A percentile compares a stretch with the other conserved stretches of the same genome.
Evolutionary conservation across 2,113 vertebrate species (phyloP).

Genomic region (Scalopus aquaticus): DNA sequence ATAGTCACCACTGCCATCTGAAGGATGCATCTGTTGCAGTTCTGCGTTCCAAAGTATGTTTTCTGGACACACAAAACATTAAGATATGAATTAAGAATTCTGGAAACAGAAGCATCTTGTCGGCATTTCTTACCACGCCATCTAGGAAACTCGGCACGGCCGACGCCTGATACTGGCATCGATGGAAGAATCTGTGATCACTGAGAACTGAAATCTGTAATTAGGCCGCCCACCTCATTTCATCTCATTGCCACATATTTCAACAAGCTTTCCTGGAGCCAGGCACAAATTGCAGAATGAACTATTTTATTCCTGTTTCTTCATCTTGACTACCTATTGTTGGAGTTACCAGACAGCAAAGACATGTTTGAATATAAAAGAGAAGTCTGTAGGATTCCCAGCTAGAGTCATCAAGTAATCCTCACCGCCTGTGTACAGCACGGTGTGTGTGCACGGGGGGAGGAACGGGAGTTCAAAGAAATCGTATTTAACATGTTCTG

Average conservation of each 20-base stretch:
- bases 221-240: background rate
- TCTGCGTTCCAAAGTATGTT: background rate
- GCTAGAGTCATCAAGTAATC: background rate
- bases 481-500: background rate
- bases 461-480: background rate
- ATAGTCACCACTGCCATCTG: background rate
- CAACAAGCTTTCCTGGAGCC: background rate
- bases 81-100: background rate
- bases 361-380: background rate
- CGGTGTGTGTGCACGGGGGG: background rate
- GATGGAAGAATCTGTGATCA: background rate
- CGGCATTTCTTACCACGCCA: background rate
- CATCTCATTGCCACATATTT: background rate
- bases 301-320: background rate
- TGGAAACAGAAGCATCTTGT: background rate
- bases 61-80: background rate
- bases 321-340: background rate
- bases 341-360: background rate
- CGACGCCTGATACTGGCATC: background rate
- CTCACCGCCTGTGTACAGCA: no score
- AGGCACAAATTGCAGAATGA: background rate
- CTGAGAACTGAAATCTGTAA: background rate
- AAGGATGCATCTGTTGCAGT: background rate
- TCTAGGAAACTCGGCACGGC: background rate
- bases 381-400: background rate